Evolutionary conservation across 2,797 vertebrate species (phyloP).

Genomic region (Manis pentadactyla): DNA sequence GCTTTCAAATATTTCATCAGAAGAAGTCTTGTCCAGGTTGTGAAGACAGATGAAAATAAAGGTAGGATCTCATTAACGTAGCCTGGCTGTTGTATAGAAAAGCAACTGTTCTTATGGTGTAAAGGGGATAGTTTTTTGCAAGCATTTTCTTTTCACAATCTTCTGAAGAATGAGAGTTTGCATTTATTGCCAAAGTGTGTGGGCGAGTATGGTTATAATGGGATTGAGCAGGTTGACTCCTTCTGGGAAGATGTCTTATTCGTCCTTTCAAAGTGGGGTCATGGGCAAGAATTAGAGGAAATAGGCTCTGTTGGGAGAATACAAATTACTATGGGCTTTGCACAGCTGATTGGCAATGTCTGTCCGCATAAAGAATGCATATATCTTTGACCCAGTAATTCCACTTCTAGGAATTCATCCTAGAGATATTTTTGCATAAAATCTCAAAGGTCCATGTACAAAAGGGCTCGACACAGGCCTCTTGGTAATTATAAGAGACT

Average conservation of each 20-base stretch:
- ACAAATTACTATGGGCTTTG: background rate
- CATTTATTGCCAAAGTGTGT: background rate
- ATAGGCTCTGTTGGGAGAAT: background rate
- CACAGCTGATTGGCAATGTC: background rate
- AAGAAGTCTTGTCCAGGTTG: slow-evolving; percentile 87
- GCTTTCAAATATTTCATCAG: slow-evolving; percentile 89
- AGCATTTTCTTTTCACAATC: background rate
- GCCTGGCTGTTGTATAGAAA: background rate
- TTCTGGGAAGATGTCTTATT: slow-evolving; percentile 2
- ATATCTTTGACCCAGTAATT: background rate
- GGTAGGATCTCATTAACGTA: slow-evolving; percentile 78
- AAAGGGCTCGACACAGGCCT: background rate
- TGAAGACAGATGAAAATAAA: slow-evolving; percentile 89
- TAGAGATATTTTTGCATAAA: background rate
- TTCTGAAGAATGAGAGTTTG: background rate
- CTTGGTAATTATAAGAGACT: background rate
- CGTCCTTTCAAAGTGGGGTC: slow-evolving; percentile 14
- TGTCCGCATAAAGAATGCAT: background rate
- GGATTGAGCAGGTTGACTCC: background rate
- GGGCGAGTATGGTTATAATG: background rate
- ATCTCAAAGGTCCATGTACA: background rate
- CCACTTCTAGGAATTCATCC: background rate
- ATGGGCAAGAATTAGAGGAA: background rate
- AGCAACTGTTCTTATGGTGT: background rate
- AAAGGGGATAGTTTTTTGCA: background rate